Evolutionary conservation across 2,888 invertebrate species (phyloP).

Genomic region (Calliphora vomitoria): DNA sequence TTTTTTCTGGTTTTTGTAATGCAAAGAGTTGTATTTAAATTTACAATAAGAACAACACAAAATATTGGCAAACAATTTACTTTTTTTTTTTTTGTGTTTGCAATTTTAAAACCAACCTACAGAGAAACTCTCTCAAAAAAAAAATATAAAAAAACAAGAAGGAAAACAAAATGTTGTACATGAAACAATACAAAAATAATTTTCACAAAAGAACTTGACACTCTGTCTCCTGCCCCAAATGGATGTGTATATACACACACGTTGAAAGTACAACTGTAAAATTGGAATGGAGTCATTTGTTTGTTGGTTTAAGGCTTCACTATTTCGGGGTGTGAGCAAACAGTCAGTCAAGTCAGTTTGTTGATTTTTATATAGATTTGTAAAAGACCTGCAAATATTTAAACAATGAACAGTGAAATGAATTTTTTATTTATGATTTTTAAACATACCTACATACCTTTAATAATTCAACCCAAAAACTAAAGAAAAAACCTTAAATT

Average conservation of each 20-base stretch:
- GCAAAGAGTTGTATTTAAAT: conserved; percentile 36
- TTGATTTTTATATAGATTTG: conserved; percentile 38
- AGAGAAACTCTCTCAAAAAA: background rate
- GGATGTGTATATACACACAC: conserved; percentile 1
- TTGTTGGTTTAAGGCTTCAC: conserved; percentile 46
- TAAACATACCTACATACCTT: conserved; percentile 46
- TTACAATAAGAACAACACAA: conserved; percentile 43
- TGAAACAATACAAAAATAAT: conserved; percentile 72
- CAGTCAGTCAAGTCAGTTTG: background rate
- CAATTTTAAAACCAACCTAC: conserved; percentile 20
- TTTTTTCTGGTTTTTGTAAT: conserved; percentile 5
- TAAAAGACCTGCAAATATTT: conserved; percentile 57
- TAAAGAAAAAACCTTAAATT: background rate
- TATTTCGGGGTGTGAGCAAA: conserved; percentile 15
- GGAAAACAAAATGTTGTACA: conserved; percentile 39
- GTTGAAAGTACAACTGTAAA: conserved; percentile 7
- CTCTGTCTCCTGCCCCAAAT: conserved; percentile 52
- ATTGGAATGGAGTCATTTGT: conserved; percentile 68
- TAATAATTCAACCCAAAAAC: conserved; percentile 1
- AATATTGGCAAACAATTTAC: conserved; percentile 73
- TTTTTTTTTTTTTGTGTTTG: conserved; percentile 29
- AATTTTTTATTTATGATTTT: conserved; percentile 61
- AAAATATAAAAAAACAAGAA: background rate
- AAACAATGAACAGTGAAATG: conserved; percentile 40
- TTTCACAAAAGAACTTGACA: conserved; percentile 69